phyloP scores from a whole-genome alignment of 2,888 invertebrate genomes.

The Drosophila conformis region DNA sequence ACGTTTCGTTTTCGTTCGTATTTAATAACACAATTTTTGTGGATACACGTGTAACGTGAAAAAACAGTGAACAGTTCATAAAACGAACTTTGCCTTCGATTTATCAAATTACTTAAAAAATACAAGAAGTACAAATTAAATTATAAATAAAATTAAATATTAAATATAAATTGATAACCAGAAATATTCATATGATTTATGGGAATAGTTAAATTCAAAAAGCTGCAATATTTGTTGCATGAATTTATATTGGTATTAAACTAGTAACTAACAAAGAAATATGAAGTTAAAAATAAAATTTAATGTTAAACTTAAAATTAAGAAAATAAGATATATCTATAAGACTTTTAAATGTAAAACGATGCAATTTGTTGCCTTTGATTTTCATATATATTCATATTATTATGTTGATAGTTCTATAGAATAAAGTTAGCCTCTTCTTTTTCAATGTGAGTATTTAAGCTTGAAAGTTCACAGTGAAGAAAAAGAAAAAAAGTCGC shows the following conservation, averaged over 20 bases:
- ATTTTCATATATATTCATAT: not conserved
- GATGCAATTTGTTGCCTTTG: not conserved
- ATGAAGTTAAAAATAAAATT: not conserved
- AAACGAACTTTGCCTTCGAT: not conserved
- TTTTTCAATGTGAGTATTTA: not conserved
- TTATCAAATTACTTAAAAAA: not conserved
- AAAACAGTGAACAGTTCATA: conserved; percentile 25
- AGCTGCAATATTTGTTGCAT: not conserved
- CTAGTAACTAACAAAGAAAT: not conserved
- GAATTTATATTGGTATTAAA: not conserved
- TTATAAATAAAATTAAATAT: not conserved
- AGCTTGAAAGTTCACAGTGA: not conserved
- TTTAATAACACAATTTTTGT: conserved; percentile 25
- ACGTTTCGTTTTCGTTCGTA: conserved; percentile 33
- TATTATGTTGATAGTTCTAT: not conserved
- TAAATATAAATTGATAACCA: not conserved
- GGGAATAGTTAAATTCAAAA: not conserved
- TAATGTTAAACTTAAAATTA: too few relatives aligned
- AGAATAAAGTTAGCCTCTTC: not conserved
- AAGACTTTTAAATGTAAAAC: not conserved
- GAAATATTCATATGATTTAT: not conserved
- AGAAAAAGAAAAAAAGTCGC: not conserved
- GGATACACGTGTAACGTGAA: conserved; percentile 7
- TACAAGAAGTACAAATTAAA: not conserved
- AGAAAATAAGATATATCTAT: not conserved